A percentile compares a stretch with the other conserved stretches of the same genome.
phyloP scores from a whole-genome alignment of 2,113 vertebrate species.

The Ptychochromis oligacanthus region DNA sequence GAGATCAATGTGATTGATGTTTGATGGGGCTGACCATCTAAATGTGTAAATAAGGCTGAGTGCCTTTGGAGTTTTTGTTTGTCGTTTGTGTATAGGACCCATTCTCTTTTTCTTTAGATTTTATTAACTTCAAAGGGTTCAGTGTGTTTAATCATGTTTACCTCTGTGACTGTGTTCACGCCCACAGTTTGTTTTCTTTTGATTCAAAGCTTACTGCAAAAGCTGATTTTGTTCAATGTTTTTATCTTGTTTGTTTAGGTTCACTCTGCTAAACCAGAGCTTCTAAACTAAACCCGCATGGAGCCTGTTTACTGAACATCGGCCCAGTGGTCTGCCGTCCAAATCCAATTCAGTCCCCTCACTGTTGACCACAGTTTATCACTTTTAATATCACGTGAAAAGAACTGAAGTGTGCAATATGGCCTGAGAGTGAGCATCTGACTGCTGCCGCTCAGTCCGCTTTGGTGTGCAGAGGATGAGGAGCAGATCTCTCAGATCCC shows the following conservation, averaged over 20 bases:
- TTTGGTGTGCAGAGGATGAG: not conserved
- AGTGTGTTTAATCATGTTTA: slow-evolving; percentile 28
- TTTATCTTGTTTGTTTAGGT: slow-evolving; percentile 64
- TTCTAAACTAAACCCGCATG: slow-evolving; percentile 1
- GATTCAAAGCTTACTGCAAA: slow-evolving; percentile 32
- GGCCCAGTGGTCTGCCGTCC: not conserved
- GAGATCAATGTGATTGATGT: slow-evolving; percentile 40
- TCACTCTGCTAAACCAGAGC: slow-evolving; percentile 21
- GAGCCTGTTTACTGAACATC: slow-evolving; percentile 16
- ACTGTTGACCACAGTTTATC: slow-evolving; percentile 17
- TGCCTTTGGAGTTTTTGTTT: slow-evolving; percentile 10
- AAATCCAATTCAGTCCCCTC: not conserved
- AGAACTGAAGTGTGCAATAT: not conserved
- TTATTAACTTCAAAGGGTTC: not conserved
- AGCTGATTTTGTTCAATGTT: slow-evolving; percentile 44
- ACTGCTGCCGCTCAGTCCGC: not conserved
- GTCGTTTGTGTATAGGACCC: not conserved
- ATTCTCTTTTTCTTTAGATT: not conserved
- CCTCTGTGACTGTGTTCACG: slow-evolving; percentile 15
- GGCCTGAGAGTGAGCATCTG: not conserved
- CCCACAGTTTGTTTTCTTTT: slow-evolving; percentile 16
- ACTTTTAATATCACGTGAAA: not conserved
- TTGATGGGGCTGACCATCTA: slow-evolving; percentile 15
- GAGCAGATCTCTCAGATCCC: not conserved
- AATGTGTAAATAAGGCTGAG: slow-evolving; percentile 43